Percentiles rank a stretch among this genome's conserved stretches.
Conservation (phyloP, 2,113 vertebrate species). For the Archilochus colubris region DNA sequence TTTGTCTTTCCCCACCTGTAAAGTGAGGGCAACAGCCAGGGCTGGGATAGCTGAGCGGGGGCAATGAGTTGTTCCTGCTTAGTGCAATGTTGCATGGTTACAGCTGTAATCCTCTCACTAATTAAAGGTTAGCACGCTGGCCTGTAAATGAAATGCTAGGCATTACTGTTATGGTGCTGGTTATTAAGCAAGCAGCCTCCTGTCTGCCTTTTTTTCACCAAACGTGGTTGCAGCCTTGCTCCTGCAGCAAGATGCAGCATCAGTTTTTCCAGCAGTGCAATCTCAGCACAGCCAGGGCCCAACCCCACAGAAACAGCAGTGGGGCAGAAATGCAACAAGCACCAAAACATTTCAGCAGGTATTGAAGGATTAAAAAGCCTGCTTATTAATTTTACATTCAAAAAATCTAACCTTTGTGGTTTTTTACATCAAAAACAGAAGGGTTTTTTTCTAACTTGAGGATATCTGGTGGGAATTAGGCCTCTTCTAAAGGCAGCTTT, state of each 20-base stretch:
- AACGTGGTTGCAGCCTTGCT: rapidly evolving
- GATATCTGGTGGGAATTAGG: background rate
- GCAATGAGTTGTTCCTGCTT: background rate
- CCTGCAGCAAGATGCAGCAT: background rate
- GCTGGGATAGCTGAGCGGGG: no score
- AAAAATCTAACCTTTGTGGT: background rate
- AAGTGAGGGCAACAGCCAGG: background rate
- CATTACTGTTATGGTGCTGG: background rate
- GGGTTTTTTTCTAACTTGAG: background rate
- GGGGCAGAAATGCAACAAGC: background rate
- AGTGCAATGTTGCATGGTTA: background rate
- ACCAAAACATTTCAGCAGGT: background rate
- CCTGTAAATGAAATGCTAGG: background rate
- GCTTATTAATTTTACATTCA: background rate
- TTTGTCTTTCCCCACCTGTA: background rate
- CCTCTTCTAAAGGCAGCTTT: background rate
- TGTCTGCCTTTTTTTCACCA: background rate
- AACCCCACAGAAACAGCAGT: background rate
- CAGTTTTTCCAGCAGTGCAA: background rate
- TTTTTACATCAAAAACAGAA: background rate
- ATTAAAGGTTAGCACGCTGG: background rate
- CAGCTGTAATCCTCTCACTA: background rate
- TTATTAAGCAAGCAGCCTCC: background rate
- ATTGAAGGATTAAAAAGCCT: background rate
- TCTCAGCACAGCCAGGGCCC: background rate